Base-by-base conservation (phyloP, 2,888 invertebrate genomes). In the Cataglyphis livida region DNA sequence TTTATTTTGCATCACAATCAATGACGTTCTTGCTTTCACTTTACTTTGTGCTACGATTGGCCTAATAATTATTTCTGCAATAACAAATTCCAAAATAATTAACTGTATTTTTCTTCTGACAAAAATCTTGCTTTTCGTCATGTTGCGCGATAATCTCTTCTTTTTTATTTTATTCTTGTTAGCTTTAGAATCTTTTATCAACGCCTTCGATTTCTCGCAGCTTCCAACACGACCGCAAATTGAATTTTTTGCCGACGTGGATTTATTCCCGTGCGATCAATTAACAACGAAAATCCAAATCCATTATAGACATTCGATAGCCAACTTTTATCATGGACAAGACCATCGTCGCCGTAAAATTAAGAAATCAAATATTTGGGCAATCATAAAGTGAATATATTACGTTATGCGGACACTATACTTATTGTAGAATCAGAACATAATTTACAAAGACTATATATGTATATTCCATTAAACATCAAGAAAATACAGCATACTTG, bases 101-200 rank as follows among this genome's bases (percentile, higher is more conserved):
- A 78, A 70, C 21, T 32, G 5, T 66, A 35, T 18, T 57, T 78
- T 32, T 41, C n/a, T 6, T 35, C 12, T 7, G 44, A 12, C 12
- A 7, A 18, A 44, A 68, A 32, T 21, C 57, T 44, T 57, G 57
- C 10, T 41, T 57, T 76, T 12, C 12, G 28, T 28, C n/a, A 15
- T 32, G 32, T 44, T 21, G 35, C 18, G 32, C 25, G n/a, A 35
- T 70, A 70, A 48, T 15, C 25, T 68, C 25, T 68, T 21, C 18
- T 10, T 59, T 57, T 44, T 12, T 48, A 48, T 21, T 66, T 59
- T 68, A 68, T 68, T 38, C 38, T 12, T 65, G 15, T 70, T 79
- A 78, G 21, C 41, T 32, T 68, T 44, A 59, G 15, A 59, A 79
- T 70, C 59, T 79, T 79, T 70, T 35, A 79, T 79, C 71, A 76